These are phyloP conservation scores for Acheta domesticus DNA, from an alignment of 2,888 invertebrate species.

Conservation along the genomic window DNA sequence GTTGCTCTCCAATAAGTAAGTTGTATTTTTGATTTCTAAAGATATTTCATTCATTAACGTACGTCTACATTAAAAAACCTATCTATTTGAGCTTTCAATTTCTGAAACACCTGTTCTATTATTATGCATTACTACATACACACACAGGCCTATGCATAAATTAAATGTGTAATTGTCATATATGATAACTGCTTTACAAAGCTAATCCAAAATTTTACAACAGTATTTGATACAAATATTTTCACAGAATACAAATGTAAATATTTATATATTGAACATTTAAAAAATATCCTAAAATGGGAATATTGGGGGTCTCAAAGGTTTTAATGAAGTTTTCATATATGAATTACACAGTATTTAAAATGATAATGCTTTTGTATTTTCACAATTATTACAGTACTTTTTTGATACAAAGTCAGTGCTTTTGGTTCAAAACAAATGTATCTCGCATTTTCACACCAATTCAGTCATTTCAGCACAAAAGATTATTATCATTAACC, in stretches of 20 bases:
- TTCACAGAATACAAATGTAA: too few species aligned
- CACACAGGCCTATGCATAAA: background rate
- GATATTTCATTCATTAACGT: too few species aligned
- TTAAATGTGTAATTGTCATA: background rate
- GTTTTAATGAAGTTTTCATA: background rate
- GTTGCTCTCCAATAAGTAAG: background rate
- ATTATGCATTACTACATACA: background rate
- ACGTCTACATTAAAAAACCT: too few species aligned
- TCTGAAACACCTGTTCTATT: background rate
- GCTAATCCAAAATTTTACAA: too few species aligned
- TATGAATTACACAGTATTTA: background rate
- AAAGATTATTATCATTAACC: background rate
- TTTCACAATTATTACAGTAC: background rate
- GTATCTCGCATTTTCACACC: background rate
- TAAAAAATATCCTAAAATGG: too few species aligned
- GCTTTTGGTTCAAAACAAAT: background rate
- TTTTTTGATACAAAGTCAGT: background rate
- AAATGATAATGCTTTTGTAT: background rate
- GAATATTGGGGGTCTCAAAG: too few species aligned
- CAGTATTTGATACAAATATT: too few species aligned
- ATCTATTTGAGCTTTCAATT: too few species aligned
- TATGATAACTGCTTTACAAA: background rate
- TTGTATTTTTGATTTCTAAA: too few species aligned
- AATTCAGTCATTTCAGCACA: background rate
- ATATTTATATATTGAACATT: too few species aligned